Percentiles rank a stretch among this genome's conserved stretches.
Conservation (phyloP, 2,888 invertebrate genomes). For the Ypsolopha scabrella region DNA sequence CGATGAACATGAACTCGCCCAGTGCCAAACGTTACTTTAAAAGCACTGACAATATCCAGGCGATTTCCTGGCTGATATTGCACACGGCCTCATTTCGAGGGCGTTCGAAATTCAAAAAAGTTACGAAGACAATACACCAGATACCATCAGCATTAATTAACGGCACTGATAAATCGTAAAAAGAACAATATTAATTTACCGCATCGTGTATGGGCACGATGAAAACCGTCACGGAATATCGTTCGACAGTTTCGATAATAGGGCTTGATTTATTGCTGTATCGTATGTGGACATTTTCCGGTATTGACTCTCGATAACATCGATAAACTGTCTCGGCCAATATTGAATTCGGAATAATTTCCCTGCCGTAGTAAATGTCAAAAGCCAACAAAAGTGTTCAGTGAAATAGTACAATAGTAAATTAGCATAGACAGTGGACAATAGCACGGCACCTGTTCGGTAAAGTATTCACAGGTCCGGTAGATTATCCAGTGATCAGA, state of each 20-base stretch:
- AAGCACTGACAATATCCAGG: not conserved
- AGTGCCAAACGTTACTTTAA: not conserved
- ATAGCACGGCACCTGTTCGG: not conserved
- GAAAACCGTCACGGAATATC: conserved; percentile 13
- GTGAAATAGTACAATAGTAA: not conserved
- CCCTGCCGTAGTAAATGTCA: not conserved
- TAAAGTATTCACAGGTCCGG: too few relatives aligned
- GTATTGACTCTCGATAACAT: conserved; percentile 9
- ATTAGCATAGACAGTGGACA: not conserved
- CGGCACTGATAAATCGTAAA: conserved; percentile 38
- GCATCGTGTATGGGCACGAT: conserved; percentile 1
- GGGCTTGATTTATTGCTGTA: conserved; percentile 26
- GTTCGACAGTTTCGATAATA: conserved; percentile 20
- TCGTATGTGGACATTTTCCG: conserved; percentile 3
- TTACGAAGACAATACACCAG: conserved; percentile 19
- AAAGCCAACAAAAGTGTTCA: not conserved
- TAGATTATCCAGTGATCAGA: too few relatives aligned
- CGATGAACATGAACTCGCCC: too few relatives aligned
- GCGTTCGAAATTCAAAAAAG: conserved; percentile 37
- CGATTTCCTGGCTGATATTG: conserved; percentile 6
- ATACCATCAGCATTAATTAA: conserved; percentile 42
- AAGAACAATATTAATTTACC: conserved; percentile 30
- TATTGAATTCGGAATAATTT: too few relatives aligned
- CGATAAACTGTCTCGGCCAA: too few relatives aligned
- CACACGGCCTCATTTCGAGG: conserved; percentile 29